A percentile compares a stretch with the other conserved stretches of the same genome.
Evolutionary conservation across 2,797 vertebrate genomes (phyloP).

Genomic region (Myotis planiceps): DNA sequence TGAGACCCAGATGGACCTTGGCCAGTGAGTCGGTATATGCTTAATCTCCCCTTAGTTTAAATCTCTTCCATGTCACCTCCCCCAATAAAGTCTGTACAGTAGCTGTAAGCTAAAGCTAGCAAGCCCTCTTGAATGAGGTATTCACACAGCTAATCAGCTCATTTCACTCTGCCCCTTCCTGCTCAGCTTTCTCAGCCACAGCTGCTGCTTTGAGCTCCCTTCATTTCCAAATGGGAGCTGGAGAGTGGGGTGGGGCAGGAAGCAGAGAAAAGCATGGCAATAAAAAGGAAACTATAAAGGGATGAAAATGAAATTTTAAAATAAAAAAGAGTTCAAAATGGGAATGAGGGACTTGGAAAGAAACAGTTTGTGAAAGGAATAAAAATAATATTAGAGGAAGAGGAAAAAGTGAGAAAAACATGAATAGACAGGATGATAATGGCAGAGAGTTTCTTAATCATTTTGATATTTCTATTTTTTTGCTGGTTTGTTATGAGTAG

Average conservation of each 20-base stretch:
- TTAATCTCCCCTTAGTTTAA: background rate
- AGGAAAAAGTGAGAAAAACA: background rate
- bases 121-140: background rate
- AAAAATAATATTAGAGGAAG: background rate
- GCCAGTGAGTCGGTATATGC: background rate
- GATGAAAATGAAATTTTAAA: background rate
- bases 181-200: background rate
- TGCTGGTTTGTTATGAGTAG: background rate
- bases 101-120: background rate
- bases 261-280: background rate
- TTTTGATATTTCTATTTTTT: background rate
- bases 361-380: conserved; percentile 21
- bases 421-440: background rate
- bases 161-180: background rate
- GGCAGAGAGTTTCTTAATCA: background rate
- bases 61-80: background rate
- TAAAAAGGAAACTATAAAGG: background rate
- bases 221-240: background rate
- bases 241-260: background rate
- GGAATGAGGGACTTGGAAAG: background rate
- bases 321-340: background rate
- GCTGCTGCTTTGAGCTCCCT: background rate
- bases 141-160: background rate
- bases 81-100: background rate
- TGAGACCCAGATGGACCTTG: background rate